A percentile compares a stretch with the other conserved stretches of the same genome.
These are phyloP conservation scores for Hippocampus barbouri DNA, from an alignment of 2,113 vertebrate species.

Conservation along the genomic window DNA sequence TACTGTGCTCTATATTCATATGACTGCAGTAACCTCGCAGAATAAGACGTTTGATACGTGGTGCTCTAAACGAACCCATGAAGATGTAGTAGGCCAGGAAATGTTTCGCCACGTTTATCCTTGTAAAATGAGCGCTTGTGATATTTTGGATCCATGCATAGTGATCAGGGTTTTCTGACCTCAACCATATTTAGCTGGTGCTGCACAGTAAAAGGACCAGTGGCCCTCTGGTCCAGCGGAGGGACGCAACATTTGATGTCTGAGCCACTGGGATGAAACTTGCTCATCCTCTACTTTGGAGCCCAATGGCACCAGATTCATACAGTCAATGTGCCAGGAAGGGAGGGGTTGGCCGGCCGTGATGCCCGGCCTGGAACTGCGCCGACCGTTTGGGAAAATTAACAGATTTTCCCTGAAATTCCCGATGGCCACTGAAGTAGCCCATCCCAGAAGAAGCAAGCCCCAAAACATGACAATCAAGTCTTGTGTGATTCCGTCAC, in stretches of 20 bases:
- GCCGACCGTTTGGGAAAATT: no score
- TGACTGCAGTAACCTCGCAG: background rate
- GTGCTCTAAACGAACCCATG: background rate
- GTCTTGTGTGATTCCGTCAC: no score
- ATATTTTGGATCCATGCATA: slow-evolving; percentile 49
- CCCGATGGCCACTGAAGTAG: no score
- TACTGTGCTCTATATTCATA: background rate
- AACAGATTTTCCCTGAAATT: no score
- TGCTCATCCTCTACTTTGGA: slow-evolving; percentile 20
- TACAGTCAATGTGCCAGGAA: slow-evolving; percentile 4
- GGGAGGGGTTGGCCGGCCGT: no score
- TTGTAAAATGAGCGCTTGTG: slow-evolving; percentile 35
- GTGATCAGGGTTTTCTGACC: slow-evolving; percentile 53
- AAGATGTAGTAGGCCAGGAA: slow-evolving; percentile 6
- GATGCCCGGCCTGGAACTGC: no score
- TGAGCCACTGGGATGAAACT: background rate
- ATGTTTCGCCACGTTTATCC: slow-evolving; percentile 53
- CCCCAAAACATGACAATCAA: no score
- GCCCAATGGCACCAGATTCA: slow-evolving; percentile 23
- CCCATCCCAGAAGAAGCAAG: no score
- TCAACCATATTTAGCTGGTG: slow-evolving; percentile 51
- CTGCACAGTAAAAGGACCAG: slow-evolving; percentile 19
- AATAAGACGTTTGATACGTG: background rate
- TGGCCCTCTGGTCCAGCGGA: slow-evolving; percentile 10
- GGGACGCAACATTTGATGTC: slow-evolving; percentile 13